phyloP scores from a whole-genome alignment of 2,888 invertebrate genomes.

The Epistrophe grossulariae region DNA sequence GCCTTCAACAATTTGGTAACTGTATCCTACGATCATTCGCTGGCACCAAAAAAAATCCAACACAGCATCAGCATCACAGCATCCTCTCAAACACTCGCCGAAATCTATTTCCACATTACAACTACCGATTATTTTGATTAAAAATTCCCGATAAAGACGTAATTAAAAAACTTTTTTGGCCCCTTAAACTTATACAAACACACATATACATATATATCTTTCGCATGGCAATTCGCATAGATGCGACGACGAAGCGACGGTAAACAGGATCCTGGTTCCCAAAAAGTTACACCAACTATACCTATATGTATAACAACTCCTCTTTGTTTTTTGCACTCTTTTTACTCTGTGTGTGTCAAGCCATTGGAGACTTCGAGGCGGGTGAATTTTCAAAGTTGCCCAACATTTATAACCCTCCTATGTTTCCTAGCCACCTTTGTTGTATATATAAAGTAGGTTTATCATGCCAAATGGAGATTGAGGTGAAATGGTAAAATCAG shows the following conservation, averaged over 20 bases:
- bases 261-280: slow-evolving; percentile 33
- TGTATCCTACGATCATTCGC: neutral
- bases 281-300: slow-evolving; percentile 22
- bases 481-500: slow-evolving; percentile 67
- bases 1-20: neutral
- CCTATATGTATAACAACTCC: slow-evolving; percentile 42
- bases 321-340: slow-evolving; percentile 40
- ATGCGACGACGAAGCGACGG: slow-evolving; percentile 8
- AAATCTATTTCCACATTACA: slow-evolving; percentile 43
- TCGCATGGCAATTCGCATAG: slow-evolving; percentile 9
- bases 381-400: slow-evolving; percentile 51
- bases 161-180: slow-evolving; percentile 71
- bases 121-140: slow-evolving; percentile 71
- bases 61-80: neutral
- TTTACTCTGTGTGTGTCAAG: slow-evolving; percentile 42
- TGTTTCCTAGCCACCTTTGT: neutral
- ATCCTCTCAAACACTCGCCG: neutral
- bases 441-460: slow-evolving; percentile 8
- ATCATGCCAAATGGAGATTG: slow-evolving; percentile 70
- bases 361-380: slow-evolving; percentile 40
- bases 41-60: neutral
- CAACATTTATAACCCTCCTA: slow-evolving; percentile 21
- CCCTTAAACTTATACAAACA: slow-evolving; percentile 12
- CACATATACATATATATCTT: slow-evolving; percentile 11
- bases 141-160: slow-evolving; percentile 74